Evolutionary conservation across 2,113 vertebrate genomes (phyloP).

Genomic region (Phoenicopterus ruber): DNA sequence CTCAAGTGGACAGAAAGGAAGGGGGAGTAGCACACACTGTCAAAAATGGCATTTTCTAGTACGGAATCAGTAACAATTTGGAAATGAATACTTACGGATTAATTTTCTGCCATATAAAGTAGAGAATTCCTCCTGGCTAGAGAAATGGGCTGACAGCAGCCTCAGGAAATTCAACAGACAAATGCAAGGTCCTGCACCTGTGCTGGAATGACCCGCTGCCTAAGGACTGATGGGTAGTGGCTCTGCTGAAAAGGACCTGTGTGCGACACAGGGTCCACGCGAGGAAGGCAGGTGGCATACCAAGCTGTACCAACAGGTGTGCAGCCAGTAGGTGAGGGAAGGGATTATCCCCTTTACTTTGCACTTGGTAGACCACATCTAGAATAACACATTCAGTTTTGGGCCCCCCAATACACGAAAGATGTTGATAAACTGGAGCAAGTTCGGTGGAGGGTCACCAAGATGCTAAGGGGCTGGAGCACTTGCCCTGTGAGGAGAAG

Average conservation of each 20-base stretch:
- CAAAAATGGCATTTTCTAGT: conserved; percentile 3
- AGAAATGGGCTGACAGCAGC: not conserved
- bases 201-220: not conserved
- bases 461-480: not conserved
- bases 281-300: not conserved
- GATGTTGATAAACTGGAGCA: not conserved
- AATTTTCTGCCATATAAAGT: not conserved
- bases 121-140: not conserved
- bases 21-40: not conserved
- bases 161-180: not conserved
- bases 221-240: too few species aligned
- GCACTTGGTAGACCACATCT: not conserved
- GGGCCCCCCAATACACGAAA: not conserved
- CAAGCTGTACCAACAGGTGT: not conserved
- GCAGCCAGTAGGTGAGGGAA: not conserved
- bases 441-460: not conserved
- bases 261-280: accelerated
- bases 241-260: not conserved
- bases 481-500: not conserved
- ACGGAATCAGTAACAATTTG: not conserved
- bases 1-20: not conserved
- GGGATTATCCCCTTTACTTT: not conserved
- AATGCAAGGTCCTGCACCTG: not conserved
- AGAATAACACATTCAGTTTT: not conserved
- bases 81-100: not conserved